A percentile compares a stretch with the other conserved stretches of the same genome.
phyloP scores from a whole-genome alignment of 2,113 vertebrate genomes.

The Cathartes aura region DNA sequence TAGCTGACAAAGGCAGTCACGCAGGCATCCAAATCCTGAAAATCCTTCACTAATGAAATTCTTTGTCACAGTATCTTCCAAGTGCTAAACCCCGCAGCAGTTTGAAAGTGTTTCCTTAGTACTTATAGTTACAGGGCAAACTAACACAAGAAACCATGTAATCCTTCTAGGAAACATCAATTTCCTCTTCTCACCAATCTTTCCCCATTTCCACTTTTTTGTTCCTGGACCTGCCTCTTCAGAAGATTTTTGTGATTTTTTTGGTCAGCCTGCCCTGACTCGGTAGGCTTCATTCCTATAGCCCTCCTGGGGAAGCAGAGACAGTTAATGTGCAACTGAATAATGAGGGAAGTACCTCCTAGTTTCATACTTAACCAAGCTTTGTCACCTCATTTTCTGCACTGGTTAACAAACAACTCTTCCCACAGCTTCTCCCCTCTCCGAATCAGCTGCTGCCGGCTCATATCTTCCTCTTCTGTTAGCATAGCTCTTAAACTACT shows the following conservation, averaged over 20 bases:
- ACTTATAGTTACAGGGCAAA: not conserved
- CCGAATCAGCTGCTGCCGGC: not conserved
- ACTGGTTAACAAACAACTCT: not conserved
- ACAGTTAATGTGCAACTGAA: not conserved
- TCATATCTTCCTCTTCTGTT: not conserved
- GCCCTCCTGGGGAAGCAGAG: not conserved
- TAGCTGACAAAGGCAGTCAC: not conserved
- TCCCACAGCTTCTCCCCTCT: not conserved
- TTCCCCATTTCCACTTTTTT: not conserved
- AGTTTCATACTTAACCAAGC: not conserved
- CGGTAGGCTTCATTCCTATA: not conserved
- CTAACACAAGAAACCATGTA: not conserved
- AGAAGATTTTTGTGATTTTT: not conserved
- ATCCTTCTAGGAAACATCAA: not conserved
- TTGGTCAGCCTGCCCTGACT: not conserved
- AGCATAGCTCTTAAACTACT: not conserved
- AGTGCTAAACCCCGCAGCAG: rapidly evolving
- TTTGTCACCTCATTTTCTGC: not conserved
- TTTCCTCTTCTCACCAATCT: not conserved
- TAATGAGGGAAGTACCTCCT: not conserved
- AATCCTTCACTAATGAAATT: not conserved
- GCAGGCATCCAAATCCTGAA: not conserved
- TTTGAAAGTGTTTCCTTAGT: not conserved
- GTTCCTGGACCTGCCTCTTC: not conserved
- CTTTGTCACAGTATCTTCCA: not conserved